Conservation (phyloP, 1,140 invertebrate species). For the Bombus pyrosoma region DNA sequence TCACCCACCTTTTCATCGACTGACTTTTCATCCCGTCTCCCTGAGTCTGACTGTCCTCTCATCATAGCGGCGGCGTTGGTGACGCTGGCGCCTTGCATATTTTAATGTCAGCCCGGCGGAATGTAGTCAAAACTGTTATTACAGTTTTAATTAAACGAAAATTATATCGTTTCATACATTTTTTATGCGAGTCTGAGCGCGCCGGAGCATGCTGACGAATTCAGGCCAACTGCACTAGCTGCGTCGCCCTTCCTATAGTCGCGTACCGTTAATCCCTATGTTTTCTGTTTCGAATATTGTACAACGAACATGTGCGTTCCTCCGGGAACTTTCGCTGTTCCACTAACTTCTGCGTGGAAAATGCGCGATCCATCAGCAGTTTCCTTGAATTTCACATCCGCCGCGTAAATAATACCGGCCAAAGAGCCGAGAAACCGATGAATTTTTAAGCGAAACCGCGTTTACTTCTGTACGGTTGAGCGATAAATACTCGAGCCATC, state of each 20-base stretch:
- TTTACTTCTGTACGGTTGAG: background rate
- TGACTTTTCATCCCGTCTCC: conserved; percentile 29
- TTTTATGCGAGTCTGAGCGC: conserved; percentile 63
- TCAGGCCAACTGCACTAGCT: conserved; percentile 42
- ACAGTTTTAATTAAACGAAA: conserved; percentile 76
- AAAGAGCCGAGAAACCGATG: background rate
- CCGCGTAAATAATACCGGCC: conserved; percentile 7
- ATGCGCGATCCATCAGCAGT: background rate
- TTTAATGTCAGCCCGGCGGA: conserved; percentile 60
- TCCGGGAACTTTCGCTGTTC: conserved; percentile 26
- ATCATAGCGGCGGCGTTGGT: conserved; percentile 9
- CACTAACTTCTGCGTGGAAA: conserved; percentile 30
- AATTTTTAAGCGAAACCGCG: conserved; percentile 23
- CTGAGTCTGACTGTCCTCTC: conserved; percentile 15
- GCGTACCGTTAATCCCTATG: conserved; percentile 37
- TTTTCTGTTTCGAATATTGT: conserved; percentile 64
- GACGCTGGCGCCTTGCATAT: conserved; percentile 59
- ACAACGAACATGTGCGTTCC: conserved; percentile 27
- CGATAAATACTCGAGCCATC: conserved; percentile 3
- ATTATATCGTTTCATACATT: conserved; percentile 73
- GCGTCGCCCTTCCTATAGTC: background rate
- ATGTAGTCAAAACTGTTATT: conserved; percentile 72
- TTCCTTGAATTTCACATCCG: background rate
- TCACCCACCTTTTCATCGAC: conserved; percentile 49
- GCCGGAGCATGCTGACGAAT: conserved; percentile 55